Conservation (phyloP, 2,888 invertebrate genomes). For the Eristalinus sepulchralis region DNA sequence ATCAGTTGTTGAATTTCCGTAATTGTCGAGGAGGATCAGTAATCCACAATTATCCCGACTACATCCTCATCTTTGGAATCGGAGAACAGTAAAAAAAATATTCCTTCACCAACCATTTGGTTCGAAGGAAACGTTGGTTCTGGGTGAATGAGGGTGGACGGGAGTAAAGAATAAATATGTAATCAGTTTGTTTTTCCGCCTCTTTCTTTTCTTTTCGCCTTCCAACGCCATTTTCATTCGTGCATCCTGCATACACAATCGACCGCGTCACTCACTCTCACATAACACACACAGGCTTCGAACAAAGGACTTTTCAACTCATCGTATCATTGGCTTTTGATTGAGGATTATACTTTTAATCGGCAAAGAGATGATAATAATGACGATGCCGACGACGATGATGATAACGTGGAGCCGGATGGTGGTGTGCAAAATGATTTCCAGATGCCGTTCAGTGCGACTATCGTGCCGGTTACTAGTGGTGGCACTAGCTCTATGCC, state of each 20-base stretch:
- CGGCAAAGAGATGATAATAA: slow-evolving; percentile 73
- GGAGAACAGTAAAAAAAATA: slow-evolving; percentile 22
- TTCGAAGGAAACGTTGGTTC: neutral
- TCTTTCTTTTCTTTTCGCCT: slow-evolving; percentile 46
- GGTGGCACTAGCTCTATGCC: slow-evolving; percentile 24
- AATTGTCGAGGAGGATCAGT: slow-evolving; percentile 67
- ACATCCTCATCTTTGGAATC: slow-evolving; percentile 35
- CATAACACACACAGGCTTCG: slow-evolving; percentile 77
- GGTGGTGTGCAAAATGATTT: slow-evolving; percentile 27
- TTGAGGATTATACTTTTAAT: slow-evolving; percentile 79
- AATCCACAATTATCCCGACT: slow-evolving; percentile 69
- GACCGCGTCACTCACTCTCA: slow-evolving; percentile 42
- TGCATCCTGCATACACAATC: slow-evolving; percentile 41
- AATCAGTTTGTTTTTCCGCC: slow-evolving; percentile 69
- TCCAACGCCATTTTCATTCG: slow-evolving; percentile 37
- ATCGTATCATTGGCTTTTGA: slow-evolving; percentile 81
- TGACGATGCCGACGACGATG: slow-evolving; percentile 58
- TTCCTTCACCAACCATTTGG: slow-evolving; percentile 34
- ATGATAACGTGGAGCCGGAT: slow-evolving; percentile 9
- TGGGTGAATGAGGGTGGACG: neutral
- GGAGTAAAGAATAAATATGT: slow-evolving; percentile 60
- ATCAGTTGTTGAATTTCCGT: slow-evolving; percentile 70
- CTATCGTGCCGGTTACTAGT: slow-evolving; percentile 27
- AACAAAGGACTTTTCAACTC: slow-evolving; percentile 79
- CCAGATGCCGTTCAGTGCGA: slow-evolving; percentile 40